phyloP scores from a whole-genome alignment of 1,140 invertebrate species.

The Magallana gigas region DNA sequence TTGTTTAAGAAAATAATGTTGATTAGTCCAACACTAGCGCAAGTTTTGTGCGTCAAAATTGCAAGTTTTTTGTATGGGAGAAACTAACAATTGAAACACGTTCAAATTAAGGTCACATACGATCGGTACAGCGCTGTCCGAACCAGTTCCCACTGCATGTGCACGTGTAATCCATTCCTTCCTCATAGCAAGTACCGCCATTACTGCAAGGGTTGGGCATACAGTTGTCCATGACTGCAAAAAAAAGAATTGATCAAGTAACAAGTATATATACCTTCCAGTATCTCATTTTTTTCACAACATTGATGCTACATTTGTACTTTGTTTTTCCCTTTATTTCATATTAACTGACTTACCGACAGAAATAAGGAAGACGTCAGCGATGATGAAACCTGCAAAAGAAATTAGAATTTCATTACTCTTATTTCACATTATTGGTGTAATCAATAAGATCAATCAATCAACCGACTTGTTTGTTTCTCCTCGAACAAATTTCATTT shows the following conservation, averaged over 20 bases:
- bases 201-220: conserved; percentile 28
- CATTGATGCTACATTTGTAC: no score
- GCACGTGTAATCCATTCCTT: conserved; percentile 43
- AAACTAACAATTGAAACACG: no score
- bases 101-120: conserved; percentile 1
- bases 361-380: conserved; percentile 39
- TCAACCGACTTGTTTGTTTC: no score
- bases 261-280: no score
- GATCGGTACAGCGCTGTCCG: conserved; percentile 29
- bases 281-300: no score
- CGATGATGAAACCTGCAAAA: conserved; percentile 19
- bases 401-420: background rate
- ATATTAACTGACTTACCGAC: background rate
- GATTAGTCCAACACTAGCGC: no score
- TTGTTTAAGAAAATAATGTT: no score
- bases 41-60: no score
- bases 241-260: background rate
- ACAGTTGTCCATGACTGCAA: conserved; percentile 41
- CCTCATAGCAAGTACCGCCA: conserved; percentile 35
- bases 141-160: conserved; percentile 39
- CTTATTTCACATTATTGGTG: background rate
- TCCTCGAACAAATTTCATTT: no score
- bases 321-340: background rate
- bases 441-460: no score
- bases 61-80: no score